Evolutionary conservation across 2,888 invertebrate species (phyloP).

Genomic region (Lochmaea capreae): DNA sequence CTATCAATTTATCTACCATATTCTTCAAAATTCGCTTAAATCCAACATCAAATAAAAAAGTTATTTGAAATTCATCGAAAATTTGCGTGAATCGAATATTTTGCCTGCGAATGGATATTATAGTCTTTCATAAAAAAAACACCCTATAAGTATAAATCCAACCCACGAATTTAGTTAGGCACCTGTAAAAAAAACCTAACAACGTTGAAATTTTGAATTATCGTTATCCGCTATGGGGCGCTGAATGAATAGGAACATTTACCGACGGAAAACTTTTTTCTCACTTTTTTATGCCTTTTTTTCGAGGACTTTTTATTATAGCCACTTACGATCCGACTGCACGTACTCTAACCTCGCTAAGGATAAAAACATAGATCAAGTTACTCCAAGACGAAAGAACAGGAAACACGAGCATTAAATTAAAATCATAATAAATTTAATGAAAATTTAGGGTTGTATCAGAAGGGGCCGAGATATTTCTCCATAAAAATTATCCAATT

Average conservation of each 20-base stretch:
- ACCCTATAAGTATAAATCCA: slow-evolving; percentile 21
- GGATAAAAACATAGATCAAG: slow-evolving; percentile 14
- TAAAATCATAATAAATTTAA: slow-evolving; percentile 9
- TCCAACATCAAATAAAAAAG: too few species aligned
- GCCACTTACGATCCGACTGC: slow-evolving; percentile 15
- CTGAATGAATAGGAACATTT: slow-evolving; percentile 27
- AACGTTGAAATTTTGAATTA: slow-evolving; percentile 33
- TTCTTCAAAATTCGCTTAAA: too few species aligned
- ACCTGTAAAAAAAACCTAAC: slow-evolving; percentile 24
- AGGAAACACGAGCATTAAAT: slow-evolving; percentile 12
- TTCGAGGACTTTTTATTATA: slow-evolving; percentile 22
- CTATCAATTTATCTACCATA: too few species aligned
- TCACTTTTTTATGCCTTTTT: slow-evolving; percentile 3
- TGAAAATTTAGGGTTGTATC: neutral
- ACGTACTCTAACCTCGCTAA: slow-evolving; percentile 9
- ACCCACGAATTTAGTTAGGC: slow-evolving; percentile 26
- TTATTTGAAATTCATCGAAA: too few species aligned
- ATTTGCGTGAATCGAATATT: neutral
- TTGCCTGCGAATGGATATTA: neutral
- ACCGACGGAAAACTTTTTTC: slow-evolving; percentile 29
- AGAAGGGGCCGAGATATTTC: too few species aligned
- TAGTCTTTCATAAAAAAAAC: neutral
- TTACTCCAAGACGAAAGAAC: neutral
- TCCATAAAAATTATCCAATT: too few species aligned
- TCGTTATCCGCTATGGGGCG: slow-evolving; percentile 19